A percentile compares a stretch with the other conserved stretches of the same genome.
phyloP scores from a whole-genome alignment of 92 coral and sea anemone species.

The Porites evermanni region DNA sequence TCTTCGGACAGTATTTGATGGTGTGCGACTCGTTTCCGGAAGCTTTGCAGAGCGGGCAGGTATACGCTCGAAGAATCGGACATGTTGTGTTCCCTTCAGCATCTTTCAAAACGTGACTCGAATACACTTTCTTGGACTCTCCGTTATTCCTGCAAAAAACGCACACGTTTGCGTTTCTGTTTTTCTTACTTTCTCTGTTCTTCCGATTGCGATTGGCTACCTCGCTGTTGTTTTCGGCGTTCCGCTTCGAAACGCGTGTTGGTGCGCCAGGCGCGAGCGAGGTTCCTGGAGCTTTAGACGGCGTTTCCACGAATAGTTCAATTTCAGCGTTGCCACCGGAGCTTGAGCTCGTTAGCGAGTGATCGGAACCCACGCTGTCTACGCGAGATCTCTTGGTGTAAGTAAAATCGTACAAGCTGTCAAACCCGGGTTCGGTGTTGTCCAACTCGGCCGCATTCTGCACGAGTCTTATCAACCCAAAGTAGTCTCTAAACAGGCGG shows the following conservation, averaged over 20 bases:
- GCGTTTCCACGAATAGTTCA: constrained; percentile 80
- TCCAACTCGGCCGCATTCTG: constrained; percentile 83
- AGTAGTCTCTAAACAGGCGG: constrained; percentile 96
- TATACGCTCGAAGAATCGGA: constrained; percentile 97
- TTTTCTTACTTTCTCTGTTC: constrained; percentile 86
- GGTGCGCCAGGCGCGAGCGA: constrained; percentile 88
- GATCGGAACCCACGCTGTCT: constrained; percentile 97
- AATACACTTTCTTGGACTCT: constrained; percentile 97
- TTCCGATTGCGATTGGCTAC: constrained; percentile 83
- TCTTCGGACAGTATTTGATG: constrained; percentile 98
- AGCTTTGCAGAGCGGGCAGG: constrained; percentile 98
- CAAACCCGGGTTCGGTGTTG: constrained; percentile 54
- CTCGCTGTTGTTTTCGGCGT: constrained; percentile 70
- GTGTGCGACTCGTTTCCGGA: constrained; percentile 98
- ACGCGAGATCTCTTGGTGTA: constrained; percentile 87
- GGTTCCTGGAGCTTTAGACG: constrained; percentile 81
- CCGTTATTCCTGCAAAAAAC: constrained; percentile 99
- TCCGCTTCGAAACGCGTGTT: constrained; percentile 78
- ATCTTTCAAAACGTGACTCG: constrained; percentile 95
- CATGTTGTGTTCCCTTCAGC: constrained; percentile 96
- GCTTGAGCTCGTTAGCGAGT: constrained; percentile 92
- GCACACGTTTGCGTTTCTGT: constrained; percentile 98
- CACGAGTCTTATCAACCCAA: constrained; percentile 93
- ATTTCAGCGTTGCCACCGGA: constrained; percentile 85
- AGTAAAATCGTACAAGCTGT: constrained; percentile 85